Evolutionary conservation across 2,113 vertebrate genomes (phyloP).

Genomic region (Mastomys coucha): DNA sequence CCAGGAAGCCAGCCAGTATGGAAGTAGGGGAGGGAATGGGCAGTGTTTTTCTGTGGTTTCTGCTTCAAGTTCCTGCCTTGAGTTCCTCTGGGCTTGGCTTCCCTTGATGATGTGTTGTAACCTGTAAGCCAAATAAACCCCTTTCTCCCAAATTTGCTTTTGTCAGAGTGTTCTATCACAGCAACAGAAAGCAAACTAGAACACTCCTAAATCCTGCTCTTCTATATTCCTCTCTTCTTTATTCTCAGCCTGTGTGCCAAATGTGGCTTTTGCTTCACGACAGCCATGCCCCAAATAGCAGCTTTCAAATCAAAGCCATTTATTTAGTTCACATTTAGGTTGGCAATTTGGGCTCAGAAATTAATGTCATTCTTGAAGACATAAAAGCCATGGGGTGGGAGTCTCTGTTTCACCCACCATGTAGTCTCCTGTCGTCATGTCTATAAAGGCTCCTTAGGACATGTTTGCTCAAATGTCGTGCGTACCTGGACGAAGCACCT

Average conservation of each 20-base stretch:
- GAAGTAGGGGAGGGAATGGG: neutral
- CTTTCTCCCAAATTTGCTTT: neutral
- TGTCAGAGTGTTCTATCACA: neutral
- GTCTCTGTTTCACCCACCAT: neutral
- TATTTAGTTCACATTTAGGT: conserved; percentile 26
- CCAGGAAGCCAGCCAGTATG: neutral
- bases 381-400: neutral
- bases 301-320: conserved; percentile 38
- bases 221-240: neutral
- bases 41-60: neutral
- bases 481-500: neutral
- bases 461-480: neutral
- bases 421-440: neutral
- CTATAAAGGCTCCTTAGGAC: neutral
- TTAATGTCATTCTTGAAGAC: neutral
- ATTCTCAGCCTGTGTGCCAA: neutral
- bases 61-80: neutral
- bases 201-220: neutral
- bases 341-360: conserved; percentile 19
- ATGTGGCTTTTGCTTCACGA: neutral
- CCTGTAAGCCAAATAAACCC: neutral
- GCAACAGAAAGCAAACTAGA: neutral
- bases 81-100: neutral
- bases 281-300: conserved; percentile 6
- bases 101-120: neutral